A percentile compares a stretch with the other conserved stretches of the same genome.
These are phyloP conservation scores for Drosophila fungiperda DNA, from an alignment of 2,888 invertebrate species.

Conservation along the genomic window DNA sequence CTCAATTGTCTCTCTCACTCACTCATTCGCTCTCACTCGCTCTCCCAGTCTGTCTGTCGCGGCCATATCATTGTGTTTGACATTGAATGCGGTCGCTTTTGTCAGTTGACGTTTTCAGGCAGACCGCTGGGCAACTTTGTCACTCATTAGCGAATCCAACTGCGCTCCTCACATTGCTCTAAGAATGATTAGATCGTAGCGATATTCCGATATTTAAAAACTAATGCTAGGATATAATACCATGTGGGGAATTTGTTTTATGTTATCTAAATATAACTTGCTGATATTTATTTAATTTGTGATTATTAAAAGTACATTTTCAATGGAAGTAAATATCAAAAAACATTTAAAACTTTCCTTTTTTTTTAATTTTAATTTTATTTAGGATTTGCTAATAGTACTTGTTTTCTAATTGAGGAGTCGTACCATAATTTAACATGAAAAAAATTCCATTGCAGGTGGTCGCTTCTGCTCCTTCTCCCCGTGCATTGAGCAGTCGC, in stretches of 20 bases:
- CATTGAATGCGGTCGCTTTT: constrained; percentile 76
- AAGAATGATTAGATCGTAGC: constrained; percentile 5
- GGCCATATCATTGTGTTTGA: constrained; percentile 71
- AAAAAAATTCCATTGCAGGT: constrained; percentile 86
- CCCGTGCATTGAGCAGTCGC: constrained; percentile 99
- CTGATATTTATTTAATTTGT: not conserved
- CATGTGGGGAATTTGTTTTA: not conserved
- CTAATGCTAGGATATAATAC: not conserved
- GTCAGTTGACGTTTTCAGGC: constrained; percentile 69
- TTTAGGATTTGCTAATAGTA: not conserved
- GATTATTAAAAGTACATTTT: too few species aligned
- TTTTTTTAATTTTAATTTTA: not conserved
- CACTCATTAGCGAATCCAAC: constrained; percentile 58
- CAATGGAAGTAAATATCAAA: not conserved
- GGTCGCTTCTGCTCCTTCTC: constrained; percentile 99
- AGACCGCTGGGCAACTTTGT: constrained; percentile 65
- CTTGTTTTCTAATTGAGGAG: not conserved
- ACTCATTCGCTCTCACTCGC: constrained; percentile 23
- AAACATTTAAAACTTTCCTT: not conserved
- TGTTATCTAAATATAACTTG: not conserved
- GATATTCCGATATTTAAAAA: not conserved
- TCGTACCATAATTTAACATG: not conserved
- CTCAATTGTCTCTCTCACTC: constrained; percentile 56
- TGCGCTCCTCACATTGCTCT: constrained; percentile 7
- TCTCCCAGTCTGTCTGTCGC: constrained; percentile 37